These are phyloP conservation scores for Prunella fulvescens DNA, from an alignment of 2,113 vertebrate genomes.

Conservation along the genomic window DNA sequence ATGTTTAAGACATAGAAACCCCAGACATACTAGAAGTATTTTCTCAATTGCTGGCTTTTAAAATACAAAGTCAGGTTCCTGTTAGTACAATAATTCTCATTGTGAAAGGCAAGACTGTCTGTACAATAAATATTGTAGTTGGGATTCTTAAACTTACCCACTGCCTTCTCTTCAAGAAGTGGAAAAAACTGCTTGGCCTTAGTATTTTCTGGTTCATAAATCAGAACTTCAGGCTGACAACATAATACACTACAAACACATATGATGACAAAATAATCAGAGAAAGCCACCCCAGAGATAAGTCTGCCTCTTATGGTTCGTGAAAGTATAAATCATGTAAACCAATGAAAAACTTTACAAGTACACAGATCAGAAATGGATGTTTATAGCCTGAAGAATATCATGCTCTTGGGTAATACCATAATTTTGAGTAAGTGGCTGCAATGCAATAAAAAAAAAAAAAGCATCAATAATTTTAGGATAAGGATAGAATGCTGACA, in stretches of 20 bases:
- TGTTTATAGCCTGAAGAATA: not conserved
- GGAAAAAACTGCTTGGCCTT: conserved; percentile 62
- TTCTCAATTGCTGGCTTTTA: too few species aligned
- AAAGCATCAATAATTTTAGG: not conserved
- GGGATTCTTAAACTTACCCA: too few species aligned
- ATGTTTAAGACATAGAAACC: too few species aligned
- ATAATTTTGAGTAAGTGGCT: not conserved
- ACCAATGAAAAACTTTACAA: not conserved
- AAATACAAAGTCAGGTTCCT: too few species aligned
- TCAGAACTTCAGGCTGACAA: conserved; percentile 75
- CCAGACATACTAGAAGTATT: too few species aligned
- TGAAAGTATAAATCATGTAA: not conserved
- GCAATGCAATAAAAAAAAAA: not conserved
- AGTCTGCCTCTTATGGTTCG: not conserved
- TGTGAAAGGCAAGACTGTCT: too few species aligned
- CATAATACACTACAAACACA: not conserved
- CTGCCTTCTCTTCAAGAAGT: too few species aligned
- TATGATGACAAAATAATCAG: not conserved
- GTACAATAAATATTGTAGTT: too few species aligned
- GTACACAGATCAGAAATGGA: not conserved
- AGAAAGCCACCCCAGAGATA: not conserved
- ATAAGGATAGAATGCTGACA: not conserved
- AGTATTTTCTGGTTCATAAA: conserved; percentile 81
- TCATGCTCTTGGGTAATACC: not conserved
- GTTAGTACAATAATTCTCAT: too few species aligned